These are phyloP conservation scores for Recurvirostra avosetta DNA, from an alignment of 2,113 vertebrate species.

Conservation along the genomic window DNA sequence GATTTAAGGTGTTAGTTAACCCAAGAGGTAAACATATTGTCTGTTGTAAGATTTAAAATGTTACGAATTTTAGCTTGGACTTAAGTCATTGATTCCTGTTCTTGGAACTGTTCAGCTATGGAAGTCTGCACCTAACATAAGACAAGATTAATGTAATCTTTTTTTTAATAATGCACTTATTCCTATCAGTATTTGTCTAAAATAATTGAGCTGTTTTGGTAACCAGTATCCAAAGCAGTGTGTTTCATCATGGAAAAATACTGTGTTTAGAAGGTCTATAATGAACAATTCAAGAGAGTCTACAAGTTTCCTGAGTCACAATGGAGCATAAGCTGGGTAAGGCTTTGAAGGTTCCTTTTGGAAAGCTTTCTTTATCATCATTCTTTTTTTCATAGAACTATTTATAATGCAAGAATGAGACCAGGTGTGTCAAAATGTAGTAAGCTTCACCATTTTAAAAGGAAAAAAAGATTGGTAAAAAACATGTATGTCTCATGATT, in stretches of 20 bases:
- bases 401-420: not conserved
- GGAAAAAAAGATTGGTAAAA: not conserved
- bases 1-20: not conserved
- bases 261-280: not conserved
- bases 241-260: not conserved
- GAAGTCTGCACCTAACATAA: not conserved
- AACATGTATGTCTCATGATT: not conserved
- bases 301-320: not conserved
- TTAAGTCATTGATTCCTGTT: not conserved
- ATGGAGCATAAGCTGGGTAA: not conserved
- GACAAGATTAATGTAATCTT: not conserved
- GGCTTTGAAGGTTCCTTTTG: not conserved
- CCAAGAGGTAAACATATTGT: not conserved
- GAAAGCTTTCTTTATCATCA: not conserved
- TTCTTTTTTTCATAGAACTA: not conserved
- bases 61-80: not conserved
- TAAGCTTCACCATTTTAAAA: not conserved
- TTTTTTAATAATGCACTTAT: not conserved
- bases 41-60: not conserved
- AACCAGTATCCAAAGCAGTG: not conserved
- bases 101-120: not conserved
- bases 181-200: not conserved
- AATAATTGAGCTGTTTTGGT: not conserved
- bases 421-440: not conserved
- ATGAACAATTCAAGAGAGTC: not conserved